A percentile compares a stretch with the other conserved stretches of the same genome.
Evolutionary conservation across 2,888 invertebrate genomes (phyloP).

Genomic region (Phalera bucephala): DNA sequence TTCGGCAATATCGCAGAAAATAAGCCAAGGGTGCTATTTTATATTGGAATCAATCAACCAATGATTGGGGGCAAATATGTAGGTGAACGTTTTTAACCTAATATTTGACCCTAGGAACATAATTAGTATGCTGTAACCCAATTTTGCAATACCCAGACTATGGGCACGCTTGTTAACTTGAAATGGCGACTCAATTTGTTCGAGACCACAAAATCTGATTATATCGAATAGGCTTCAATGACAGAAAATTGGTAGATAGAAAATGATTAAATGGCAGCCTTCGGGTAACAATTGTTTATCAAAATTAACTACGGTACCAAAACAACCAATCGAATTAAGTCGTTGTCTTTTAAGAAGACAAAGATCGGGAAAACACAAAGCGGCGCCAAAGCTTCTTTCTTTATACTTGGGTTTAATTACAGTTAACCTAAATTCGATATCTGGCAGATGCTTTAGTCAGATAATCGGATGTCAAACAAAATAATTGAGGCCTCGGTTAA

Average conservation of each 20-base stretch:
- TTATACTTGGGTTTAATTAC: constrained; percentile 16
- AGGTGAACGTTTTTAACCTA: constrained; percentile 20
- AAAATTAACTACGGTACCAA: neutral
- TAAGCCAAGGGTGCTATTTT: constrained; percentile 37
- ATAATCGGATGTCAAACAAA: constrained; percentile 22
- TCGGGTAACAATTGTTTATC: neutral
- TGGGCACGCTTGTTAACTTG: constrained; percentile 13
- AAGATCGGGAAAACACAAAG: constrained; percentile 1
- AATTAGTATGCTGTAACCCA: constrained; percentile 25
- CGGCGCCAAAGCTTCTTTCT: constrained; percentile 13
- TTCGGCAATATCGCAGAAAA: constrained; percentile 27
- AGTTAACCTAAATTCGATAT: constrained; percentile 27
- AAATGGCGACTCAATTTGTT: constrained; percentile 14
- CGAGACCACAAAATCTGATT: constrained; percentile 11
- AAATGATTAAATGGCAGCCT: constrained; percentile 4
- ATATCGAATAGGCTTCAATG: constrained; percentile 6
- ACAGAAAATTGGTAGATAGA: constrained; percentile 4
- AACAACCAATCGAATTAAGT: constrained; percentile 4
- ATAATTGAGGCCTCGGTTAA: constrained; percentile 20
- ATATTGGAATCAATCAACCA: constrained; percentile 32
- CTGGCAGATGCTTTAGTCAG: constrained; percentile 23
- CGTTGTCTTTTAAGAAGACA: constrained; percentile 2
- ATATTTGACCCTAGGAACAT: constrained; percentile 21
- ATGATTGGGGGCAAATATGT: constrained; percentile 33
- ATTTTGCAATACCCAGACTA: constrained; percentile 14